phyloP scores from a whole-genome alignment of 2,888 invertebrate genomes.

The Rhodophaea formosa region DNA sequence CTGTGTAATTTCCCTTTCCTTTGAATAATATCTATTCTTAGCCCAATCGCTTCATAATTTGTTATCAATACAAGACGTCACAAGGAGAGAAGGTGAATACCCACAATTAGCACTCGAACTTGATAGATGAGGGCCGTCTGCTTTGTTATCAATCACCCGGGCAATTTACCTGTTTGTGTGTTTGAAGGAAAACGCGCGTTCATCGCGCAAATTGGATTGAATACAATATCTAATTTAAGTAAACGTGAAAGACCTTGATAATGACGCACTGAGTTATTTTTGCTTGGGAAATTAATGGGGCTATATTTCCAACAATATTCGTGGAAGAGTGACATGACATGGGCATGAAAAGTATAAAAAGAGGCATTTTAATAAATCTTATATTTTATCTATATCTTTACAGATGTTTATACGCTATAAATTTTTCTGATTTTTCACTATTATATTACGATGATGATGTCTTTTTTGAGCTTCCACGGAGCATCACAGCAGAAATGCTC shows the following conservation, averaged over 20 bases:
- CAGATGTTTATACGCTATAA: too few relatives aligned
- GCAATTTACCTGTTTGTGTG: neutral
- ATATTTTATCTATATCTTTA: too few relatives aligned
- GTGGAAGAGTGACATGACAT: too few relatives aligned
- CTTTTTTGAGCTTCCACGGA: too few relatives aligned
- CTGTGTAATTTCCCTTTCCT: too few relatives aligned
- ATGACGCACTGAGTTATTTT: neutral
- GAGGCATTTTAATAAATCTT: too few relatives aligned
- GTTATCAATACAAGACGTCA: neutral
- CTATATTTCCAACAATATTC: neutral
- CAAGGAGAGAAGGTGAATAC: neutral
- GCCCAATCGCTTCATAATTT: conserved; percentile 1
- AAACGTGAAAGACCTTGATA: conserved; percentile 5
- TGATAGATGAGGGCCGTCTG: conserved; percentile 4
- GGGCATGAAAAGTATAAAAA: too few relatives aligned
- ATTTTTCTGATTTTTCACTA: too few relatives aligned
- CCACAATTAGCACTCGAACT: neutral
- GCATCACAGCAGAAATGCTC: too few relatives aligned
- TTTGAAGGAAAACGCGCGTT: neutral
- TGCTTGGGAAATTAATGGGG: neutral
- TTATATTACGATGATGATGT: too few relatives aligned
- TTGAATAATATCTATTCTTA: neutral
- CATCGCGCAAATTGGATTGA: conserved; percentile 5
- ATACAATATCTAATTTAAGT: conserved; percentile 8
- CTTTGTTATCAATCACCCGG: conserved; percentile 6